Percentiles rank a stretch among this genome's conserved stretches.
Conservation (phyloP, 1,140 invertebrate genomes). For the Meteorus sp. region DNA sequence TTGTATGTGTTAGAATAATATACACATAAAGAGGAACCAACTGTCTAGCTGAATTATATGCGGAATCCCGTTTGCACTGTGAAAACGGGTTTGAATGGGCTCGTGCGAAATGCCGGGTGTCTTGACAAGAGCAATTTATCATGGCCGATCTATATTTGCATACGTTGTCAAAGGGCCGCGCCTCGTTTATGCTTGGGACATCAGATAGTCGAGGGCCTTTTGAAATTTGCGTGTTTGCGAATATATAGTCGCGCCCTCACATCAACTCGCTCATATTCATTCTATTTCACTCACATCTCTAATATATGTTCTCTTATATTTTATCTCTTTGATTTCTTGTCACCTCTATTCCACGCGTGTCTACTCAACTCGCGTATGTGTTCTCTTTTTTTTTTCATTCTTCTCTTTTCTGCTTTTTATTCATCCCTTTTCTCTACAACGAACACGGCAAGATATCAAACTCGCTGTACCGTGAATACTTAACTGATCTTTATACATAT, state of each 20-base stretch:
- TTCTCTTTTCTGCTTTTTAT: constrained; percentile 2
- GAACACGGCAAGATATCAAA: constrained; percentile 54
- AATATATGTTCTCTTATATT: too few species aligned
- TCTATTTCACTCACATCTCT: too few species aligned
- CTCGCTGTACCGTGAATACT: constrained; percentile 36
- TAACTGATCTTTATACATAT: constrained; percentile 36
- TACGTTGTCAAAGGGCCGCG: constrained; percentile 57
- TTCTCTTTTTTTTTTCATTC: too few species aligned
- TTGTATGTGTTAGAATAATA: not conserved
- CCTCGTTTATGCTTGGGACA: constrained; percentile 51
- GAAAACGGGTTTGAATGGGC: constrained; percentile 37
- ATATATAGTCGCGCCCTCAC: constrained; percentile 38
- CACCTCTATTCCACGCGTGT: too few species aligned
- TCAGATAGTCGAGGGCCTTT: constrained; percentile 60
- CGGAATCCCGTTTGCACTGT: constrained; percentile 23
- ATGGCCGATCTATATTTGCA: constrained; percentile 61
- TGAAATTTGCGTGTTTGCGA: constrained; percentile 60
- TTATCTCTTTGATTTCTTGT: too few species aligned
- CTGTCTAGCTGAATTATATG: constrained; percentile 25
- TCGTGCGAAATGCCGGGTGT: constrained; percentile 58
- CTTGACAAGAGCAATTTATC: constrained; percentile 61
- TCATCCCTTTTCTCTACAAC: constrained; percentile 30
- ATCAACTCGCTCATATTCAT: constrained; percentile 24
- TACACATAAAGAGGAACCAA: not conserved
- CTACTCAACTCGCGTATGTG: not conserved